phyloP scores from a whole-genome alignment of 1,140 invertebrate genomes.

The Zaprionus tsacasi region DNA sequence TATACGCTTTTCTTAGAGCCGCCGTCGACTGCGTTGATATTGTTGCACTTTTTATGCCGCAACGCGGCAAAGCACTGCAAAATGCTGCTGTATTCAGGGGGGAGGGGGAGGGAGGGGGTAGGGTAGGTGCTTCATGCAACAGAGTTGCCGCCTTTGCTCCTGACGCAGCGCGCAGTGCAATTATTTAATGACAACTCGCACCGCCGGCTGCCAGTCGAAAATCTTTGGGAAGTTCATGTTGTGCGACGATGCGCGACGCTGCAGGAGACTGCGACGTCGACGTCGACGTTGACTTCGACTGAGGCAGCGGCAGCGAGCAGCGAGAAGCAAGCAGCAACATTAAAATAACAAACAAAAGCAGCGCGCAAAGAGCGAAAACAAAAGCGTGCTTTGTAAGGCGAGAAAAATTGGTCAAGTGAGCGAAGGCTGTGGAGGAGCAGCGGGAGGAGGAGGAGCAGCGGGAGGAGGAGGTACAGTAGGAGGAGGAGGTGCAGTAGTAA shows the following conservation, averaged over 20 bases:
- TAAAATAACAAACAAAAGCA: slow-evolving; percentile 30
- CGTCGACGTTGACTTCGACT: slow-evolving; percentile 15
- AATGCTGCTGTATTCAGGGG: not conserved
- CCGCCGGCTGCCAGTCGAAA: not conserved
- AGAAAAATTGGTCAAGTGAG: slow-evolving; percentile 59
- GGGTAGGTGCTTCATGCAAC: slow-evolving; percentile 35
- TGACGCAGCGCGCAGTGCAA: slow-evolving; percentile 26
- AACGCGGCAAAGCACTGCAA: not conserved
- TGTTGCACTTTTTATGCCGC: slow-evolving; percentile 50
- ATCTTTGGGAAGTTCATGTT: slow-evolving; percentile 28
- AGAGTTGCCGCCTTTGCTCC: slow-evolving; percentile 38
- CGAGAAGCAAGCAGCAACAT: slow-evolving; percentile 1
- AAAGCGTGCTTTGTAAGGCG: slow-evolving; percentile 1
- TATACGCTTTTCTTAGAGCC: not conserved
- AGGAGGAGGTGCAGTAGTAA: not conserved
- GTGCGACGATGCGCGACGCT: slow-evolving; percentile 50
- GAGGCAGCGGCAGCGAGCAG: slow-evolving; percentile 1
- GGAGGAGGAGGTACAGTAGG: not conserved
- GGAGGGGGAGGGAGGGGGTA: not conserved
- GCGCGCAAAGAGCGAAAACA: slow-evolving; percentile 13
- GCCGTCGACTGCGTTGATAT: slow-evolving; percentile 18
- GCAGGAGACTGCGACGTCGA: slow-evolving; percentile 1
- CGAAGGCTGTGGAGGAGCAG: slow-evolving; percentile 38
- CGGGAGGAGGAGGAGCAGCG: not conserved
- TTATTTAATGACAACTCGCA: slow-evolving; percentile 62